phyloP scores from a whole-genome alignment of 2,113 vertebrate species.

The Dasyornis broadbenti region DNA sequence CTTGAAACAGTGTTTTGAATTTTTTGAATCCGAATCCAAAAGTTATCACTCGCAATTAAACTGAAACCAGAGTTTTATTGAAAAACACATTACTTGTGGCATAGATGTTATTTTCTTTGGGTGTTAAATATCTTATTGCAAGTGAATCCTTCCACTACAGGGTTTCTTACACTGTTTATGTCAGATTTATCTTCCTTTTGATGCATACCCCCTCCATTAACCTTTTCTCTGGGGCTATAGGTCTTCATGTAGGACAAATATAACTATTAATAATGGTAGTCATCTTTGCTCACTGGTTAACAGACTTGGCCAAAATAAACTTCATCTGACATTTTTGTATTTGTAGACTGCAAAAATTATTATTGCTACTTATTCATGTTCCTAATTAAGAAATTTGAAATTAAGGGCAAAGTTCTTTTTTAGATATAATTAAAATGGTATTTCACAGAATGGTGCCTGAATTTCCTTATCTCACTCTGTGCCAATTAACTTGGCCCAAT shows the following conservation, averaged over 20 bases:
- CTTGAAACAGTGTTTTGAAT: not conserved
- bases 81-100: not conserved
- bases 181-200: not conserved
- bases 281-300: not conserved
- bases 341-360: slow-evolving; percentile 32
- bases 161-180: not conserved
- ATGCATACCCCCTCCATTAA: not conserved
- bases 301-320: slow-evolving; percentile 2
- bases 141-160: not conserved
- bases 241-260: not conserved
- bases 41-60: not conserved
- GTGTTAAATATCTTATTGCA: not conserved
- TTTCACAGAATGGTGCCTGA: slow-evolving; percentile 47
- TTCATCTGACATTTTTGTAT: not conserved
- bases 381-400: slow-evolving; percentile 58
- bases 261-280: not conserved
- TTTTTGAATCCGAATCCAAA: not conserved
- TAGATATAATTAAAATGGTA: slow-evolving; percentile 62
- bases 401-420: slow-evolving; percentile 24
- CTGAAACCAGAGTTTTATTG: not conserved
- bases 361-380: slow-evolving; percentile 37
- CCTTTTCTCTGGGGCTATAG: not conserved
- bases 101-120: not conserved
- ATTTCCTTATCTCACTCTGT: slow-evolving; percentile 33
- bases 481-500: slow-evolving; percentile 49